phyloP scores from a whole-genome alignment of 37 sponge, comb jelly and placozoan genomes.

The Lycopodina hypogea region DNA sequence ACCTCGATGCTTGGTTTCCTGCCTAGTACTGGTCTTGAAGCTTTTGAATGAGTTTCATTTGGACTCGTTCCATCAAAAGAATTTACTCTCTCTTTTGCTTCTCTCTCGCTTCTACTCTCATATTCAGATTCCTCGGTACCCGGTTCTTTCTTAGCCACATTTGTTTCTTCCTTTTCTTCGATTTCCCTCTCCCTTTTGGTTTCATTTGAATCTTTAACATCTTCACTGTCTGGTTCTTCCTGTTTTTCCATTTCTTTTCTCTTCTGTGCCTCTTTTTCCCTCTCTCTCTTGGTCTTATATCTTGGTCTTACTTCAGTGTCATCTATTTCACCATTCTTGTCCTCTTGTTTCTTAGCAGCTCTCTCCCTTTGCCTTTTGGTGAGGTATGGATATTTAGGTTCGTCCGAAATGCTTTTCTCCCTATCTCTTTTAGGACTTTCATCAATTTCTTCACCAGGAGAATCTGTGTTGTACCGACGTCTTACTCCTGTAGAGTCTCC shows the following conservation, averaged over 20 bases:
- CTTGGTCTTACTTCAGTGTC: background rate
- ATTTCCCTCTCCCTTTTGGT: background rate
- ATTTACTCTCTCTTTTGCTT: background rate
- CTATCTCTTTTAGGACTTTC: background rate
- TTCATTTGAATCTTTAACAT: background rate
- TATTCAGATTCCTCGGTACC: background rate
- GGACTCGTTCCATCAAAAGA: background rate
- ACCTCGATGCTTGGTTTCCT: slow-evolving; percentile 18
- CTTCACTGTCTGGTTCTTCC: background rate
- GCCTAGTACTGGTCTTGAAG: background rate
- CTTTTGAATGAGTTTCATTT: background rate
- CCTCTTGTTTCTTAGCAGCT: slow-evolving; percentile 4
- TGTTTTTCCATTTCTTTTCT: slow-evolving; percentile 11
- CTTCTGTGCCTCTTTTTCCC: slow-evolving; percentile 5
- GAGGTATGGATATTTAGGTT: background rate
- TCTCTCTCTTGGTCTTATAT: slow-evolving; percentile 3
- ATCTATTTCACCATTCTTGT: background rate
- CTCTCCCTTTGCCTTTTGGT: slow-evolving; percentile 2
- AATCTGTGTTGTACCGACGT: background rate
- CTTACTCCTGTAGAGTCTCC: background rate
- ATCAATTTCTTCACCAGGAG: background rate
- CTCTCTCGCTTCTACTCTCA: background rate
- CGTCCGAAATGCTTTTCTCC: too few relatives aligned
- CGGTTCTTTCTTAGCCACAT: background rate
- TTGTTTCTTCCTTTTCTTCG: background rate